Evolutionary conservation across 2,113 vertebrate genomes (phyloP).

Genomic region (Microcebus tavaratra): DNA sequence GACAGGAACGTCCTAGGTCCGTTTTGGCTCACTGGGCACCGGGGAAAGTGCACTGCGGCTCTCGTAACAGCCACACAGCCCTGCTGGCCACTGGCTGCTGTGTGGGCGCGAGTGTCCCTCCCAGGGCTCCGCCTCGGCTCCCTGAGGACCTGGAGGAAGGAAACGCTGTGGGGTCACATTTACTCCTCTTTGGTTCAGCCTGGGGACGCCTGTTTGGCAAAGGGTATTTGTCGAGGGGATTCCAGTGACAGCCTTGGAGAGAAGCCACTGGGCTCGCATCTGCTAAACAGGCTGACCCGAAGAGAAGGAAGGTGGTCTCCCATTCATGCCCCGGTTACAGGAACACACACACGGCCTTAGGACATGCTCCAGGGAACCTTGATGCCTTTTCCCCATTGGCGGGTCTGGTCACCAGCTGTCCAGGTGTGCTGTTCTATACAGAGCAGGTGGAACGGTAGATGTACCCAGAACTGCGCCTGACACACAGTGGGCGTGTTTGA

Average conservation of each 20-base stretch:
- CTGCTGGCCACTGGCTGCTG: not conserved
- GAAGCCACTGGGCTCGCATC: fast-evolving
- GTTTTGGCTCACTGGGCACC: not conserved
- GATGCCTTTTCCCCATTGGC: not conserved
- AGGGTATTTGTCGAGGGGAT: not conserved
- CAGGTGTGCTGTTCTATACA: fast-evolving
- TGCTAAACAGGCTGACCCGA: not conserved
- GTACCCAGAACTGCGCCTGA: not conserved
- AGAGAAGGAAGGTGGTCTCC: not conserved
- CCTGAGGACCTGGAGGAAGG: fast-evolving
- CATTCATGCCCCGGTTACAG: not conserved
- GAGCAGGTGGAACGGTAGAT: not conserved
- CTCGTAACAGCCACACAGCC: fast-evolving
- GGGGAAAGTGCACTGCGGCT: too few relatives aligned
- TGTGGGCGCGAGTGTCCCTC: not conserved
- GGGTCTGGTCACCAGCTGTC: not conserved
- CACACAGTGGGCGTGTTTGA: not conserved
- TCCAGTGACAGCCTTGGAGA: not conserved
- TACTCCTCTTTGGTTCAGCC: not conserved
- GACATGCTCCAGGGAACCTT: not conserved
- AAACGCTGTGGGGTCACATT: too few relatives aligned
- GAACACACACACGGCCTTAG: not conserved
- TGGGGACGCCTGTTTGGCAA: not conserved
- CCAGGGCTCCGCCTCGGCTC: not conserved
- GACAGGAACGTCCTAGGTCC: not conserved